A percentile compares a stretch with the other conserved stretches of the same genome.
Evolutionary conservation across 2,113 vertebrate genomes (phyloP).

Genomic region (Microcebus jonahi): DNA sequence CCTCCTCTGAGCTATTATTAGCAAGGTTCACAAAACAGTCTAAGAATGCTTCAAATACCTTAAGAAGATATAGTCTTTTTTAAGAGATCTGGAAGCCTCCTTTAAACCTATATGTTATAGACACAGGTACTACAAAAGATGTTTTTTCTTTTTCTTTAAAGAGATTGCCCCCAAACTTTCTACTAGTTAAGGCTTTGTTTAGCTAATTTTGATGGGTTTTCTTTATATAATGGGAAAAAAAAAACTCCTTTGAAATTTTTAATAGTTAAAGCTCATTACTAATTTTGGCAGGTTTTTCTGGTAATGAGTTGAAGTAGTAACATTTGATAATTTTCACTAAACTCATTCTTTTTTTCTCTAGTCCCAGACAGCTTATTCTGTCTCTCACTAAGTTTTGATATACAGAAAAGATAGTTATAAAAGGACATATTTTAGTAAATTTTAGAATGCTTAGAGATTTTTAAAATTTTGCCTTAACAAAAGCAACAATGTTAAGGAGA

Average conservation of each 20-base stretch:
- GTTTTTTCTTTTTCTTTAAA: not conserved
- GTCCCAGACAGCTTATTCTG: not conserved
- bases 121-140: not conserved
- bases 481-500: not conserved
- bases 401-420: not conserved
- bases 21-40: not conserved
- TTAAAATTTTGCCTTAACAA: not conserved
- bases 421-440: not conserved
- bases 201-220: not conserved
- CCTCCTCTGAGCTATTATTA: not conserved
- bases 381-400: constrained; percentile 4
- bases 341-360: not conserved
- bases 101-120: not conserved
- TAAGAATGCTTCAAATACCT: not conserved
- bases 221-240: not conserved
- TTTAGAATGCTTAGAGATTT: constrained; percentile 18
- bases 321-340: constrained; percentile 15
- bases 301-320: not conserved
- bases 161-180: not conserved
- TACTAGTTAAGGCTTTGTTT: not conserved
- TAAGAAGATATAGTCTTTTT: not conserved
- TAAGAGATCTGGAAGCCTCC: not conserved
- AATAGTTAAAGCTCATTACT: not conserved
- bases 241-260: not conserved
- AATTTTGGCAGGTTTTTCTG: not conserved